Percentiles rank a stretch among this genome's conserved stretches.
Evolutionary conservation across 1,140 invertebrate species (phyloP).

Genomic region (Rhyacophila brunnea): DNA sequence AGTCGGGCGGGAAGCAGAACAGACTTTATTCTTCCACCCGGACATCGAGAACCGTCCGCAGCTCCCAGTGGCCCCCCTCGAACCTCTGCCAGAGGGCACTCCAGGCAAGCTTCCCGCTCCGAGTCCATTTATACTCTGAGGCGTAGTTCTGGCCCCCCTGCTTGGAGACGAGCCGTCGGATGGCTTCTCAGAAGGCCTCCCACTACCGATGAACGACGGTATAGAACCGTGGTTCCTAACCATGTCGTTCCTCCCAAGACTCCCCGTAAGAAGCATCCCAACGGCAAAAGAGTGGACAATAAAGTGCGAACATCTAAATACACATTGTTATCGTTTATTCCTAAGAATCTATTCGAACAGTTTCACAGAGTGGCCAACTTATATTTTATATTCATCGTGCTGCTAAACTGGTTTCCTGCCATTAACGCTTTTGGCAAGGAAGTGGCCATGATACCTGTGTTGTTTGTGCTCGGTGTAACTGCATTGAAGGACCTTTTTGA

Average conservation of each 20-base stretch:
- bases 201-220: slow-evolving; percentile 65
- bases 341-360: slow-evolving; percentile 96
- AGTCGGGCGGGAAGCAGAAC: slow-evolving; percentile 80
- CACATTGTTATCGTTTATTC: slow-evolving; percentile 89
- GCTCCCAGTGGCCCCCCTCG: slow-evolving; percentile 51
- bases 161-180: slow-evolving; percentile 66
- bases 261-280: slow-evolving; percentile 77
- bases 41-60: slow-evolving; percentile 61
- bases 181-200: slow-evolving; percentile 60
- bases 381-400: slow-evolving; percentile 96
- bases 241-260: slow-evolving; percentile 77
- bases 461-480: slow-evolving; percentile 95
- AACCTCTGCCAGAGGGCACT: slow-evolving; percentile 59
- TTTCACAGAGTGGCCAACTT: slow-evolving; percentile 97
- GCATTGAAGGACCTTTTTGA: slow-evolving; percentile 97
- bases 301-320: slow-evolving; percentile 95
- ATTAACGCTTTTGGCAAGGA: slow-evolving; percentile 96
- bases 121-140: slow-evolving; percentile 87
- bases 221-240: slow-evolving; percentile 76
- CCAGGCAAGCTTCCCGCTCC: slow-evolving; percentile 68
- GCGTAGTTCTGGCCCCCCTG: slow-evolving; percentile 64
- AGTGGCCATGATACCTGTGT: slow-evolving; percentile 90
- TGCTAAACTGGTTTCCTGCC: slow-evolving; percentile 91
- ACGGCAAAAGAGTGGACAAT: slow-evolving; percentile 76
- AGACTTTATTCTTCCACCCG: slow-evolving; percentile 82